A percentile compares a stretch with the other conserved stretches of the same genome.
Conservation (phyloP, 2,113 vertebrate species). For the Hyperoodon ampullatus region DNA sequence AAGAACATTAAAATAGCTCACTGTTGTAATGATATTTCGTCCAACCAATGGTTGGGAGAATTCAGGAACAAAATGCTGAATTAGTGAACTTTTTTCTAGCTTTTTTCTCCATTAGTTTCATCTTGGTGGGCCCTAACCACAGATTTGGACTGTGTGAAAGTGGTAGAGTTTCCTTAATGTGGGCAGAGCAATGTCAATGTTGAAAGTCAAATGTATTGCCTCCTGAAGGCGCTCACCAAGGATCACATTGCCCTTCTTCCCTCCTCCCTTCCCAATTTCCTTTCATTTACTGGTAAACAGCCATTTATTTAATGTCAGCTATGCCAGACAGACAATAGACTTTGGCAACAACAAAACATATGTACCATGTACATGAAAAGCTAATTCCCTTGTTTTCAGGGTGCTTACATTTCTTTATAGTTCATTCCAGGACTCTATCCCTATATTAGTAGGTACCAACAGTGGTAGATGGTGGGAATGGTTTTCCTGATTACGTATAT, state of each 20-base stretch:
- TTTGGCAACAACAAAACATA: not conserved
- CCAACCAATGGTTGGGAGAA: not conserved
- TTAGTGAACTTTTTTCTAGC: not conserved
- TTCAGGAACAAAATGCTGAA: not conserved
- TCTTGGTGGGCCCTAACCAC: not conserved
- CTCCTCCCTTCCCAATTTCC: not conserved
- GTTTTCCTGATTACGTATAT: not conserved
- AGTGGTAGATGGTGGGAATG: not conserved
- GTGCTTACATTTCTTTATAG: not conserved
- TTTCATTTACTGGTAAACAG: not conserved
- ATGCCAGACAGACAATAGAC: too few species aligned
- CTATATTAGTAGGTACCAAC: not conserved
- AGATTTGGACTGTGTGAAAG: not conserved
- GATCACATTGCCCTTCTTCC: accelerated
- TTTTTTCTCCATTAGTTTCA: not conserved
- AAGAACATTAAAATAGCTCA: not conserved
- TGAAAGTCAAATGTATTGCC: not conserved
- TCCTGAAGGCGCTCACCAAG: not conserved
- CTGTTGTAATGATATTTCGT: not conserved
- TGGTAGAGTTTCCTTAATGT: not conserved
- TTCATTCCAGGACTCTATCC: not conserved
- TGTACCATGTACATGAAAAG: accelerated
- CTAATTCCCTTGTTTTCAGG: not conserved
- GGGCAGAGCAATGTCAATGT: not conserved
- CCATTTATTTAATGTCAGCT: not conserved